phyloP scores from a whole-genome alignment of 2,888 invertebrate species.

The Xanthia icteritia region DNA sequence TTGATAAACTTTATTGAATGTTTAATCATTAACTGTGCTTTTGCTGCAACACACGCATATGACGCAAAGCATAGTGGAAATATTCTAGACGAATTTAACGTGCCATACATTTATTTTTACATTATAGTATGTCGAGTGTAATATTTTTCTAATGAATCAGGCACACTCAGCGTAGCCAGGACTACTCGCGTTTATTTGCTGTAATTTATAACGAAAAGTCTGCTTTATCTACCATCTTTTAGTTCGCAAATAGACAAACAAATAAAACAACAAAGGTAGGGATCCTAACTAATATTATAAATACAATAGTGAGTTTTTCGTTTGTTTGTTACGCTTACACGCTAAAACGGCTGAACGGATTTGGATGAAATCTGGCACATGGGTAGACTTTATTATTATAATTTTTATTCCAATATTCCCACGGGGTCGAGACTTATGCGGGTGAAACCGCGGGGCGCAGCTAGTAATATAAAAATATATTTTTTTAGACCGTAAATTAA shows the following conservation, averaged over 20 bases:
- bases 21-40: slow-evolving; percentile 1
- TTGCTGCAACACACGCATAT: slow-evolving; percentile 5
- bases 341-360: too few species aligned
- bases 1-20: slow-evolving; percentile 8
- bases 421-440: too few species aligned
- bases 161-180: not conserved
- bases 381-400: too few species aligned
- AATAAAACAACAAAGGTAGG: too few species aligned
- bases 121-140: slow-evolving; percentile 1
- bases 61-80: not conserved
- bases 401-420: too few species aligned
- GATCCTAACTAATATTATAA: not conserved
- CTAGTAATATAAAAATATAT: not conserved
- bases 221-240: slow-evolving; percentile 8
- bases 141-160: slow-evolving; percentile 44
- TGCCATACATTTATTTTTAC: slow-evolving; percentile 20
- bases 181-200: slow-evolving; percentile 13
- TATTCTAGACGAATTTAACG: slow-evolving; percentile 35
- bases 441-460: too few species aligned
- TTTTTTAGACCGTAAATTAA: too few species aligned
- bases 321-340: too few species aligned
- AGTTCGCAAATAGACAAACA: slow-evolving; percentile 26
- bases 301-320: too few species aligned
- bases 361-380: too few species aligned
- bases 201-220: slow-evolving; percentile 32